These are phyloP conservation scores for Xestoiulus laeticollis DNA, from an alignment of 2,888 invertebrate genomes.

Conservation along the genomic window DNA sequence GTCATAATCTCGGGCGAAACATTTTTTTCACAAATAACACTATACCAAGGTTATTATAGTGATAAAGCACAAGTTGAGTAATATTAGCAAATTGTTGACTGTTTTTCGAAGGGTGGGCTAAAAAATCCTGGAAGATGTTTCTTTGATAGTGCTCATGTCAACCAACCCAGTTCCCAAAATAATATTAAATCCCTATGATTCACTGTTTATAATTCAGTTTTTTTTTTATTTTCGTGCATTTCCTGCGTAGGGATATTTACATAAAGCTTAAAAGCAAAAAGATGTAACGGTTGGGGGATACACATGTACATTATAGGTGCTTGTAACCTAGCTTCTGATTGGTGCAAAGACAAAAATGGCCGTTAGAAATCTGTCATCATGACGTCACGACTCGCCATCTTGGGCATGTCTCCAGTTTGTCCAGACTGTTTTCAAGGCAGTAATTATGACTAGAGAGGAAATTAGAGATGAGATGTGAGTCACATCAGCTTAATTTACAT, in stretches of 20 bases:
- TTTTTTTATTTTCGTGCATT: background rate
- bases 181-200: background rate
- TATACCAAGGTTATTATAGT: background rate
- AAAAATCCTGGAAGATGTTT: background rate
- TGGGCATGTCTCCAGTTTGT: background rate
- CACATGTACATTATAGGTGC: background rate
- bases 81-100: background rate
- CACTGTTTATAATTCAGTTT: background rate
- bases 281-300: background rate
- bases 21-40: background rate
- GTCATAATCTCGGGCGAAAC: background rate
- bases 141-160: slow-evolving; percentile 36
- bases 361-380: background rate
- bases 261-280: background rate
- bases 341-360: background rate
- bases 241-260: slow-evolving; percentile 3
- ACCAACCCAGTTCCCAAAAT: slow-evolving; percentile 22
- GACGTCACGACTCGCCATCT: background rate
- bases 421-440: background rate
- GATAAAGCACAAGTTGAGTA: background rate
- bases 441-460: background rate
- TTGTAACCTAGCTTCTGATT: background rate
- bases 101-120: background rate
- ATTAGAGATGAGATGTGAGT: background rate
- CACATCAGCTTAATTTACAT: background rate